Conservation (phyloP, 2,113 vertebrate genomes). For the Alethe diademata region DNA sequence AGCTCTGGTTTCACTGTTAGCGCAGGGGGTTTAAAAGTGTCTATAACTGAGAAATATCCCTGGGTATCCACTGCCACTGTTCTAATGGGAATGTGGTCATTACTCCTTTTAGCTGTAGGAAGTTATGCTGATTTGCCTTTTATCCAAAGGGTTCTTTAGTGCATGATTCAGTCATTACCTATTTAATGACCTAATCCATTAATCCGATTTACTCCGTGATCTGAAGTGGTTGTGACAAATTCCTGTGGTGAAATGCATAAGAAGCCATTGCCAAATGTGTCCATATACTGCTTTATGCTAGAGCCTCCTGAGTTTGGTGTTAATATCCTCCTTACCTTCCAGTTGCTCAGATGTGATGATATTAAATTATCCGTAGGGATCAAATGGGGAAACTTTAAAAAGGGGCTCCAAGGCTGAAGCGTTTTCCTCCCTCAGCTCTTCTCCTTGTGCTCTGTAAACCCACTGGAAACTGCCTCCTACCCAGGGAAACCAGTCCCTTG, state of each 20-base stretch:
- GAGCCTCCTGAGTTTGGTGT: neutral
- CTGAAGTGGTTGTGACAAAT: constrained; percentile 6
- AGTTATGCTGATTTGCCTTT: neutral
- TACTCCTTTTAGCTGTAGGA: neutral
- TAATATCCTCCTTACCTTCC: neutral
- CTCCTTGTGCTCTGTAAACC: neutral
- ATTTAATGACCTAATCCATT: neutral
- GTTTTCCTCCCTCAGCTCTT: neutral
- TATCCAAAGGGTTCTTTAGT: neutral
- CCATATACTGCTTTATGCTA: neutral
- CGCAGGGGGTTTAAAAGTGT: neutral
- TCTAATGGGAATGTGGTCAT: neutral
- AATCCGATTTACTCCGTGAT: neutral
- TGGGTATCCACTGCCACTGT: neutral
- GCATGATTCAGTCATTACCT: neutral
- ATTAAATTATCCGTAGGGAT: neutral
- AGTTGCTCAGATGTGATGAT: neutral
- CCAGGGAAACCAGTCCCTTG: neutral
- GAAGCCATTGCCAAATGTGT: neutral
- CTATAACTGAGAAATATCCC: neutral
- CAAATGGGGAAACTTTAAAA: neutral
- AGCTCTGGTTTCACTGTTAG: neutral
- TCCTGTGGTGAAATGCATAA: neutral
- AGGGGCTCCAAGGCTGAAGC: neutral
- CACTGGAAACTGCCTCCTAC: neutral